Conservation (phyloP, 2,888 invertebrate genomes). For the Sinodicranocentrus sp. region DNA sequence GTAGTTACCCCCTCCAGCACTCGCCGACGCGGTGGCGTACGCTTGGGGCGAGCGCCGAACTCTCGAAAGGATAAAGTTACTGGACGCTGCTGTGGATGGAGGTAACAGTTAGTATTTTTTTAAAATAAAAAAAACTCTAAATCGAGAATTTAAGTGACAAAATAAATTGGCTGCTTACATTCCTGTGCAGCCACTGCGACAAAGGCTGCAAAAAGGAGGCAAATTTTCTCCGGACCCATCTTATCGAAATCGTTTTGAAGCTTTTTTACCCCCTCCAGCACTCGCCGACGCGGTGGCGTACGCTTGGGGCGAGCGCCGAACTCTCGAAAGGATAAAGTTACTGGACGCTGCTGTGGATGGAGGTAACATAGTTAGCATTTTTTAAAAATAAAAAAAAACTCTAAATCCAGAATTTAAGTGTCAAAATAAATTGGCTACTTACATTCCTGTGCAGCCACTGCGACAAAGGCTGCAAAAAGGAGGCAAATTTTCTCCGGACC, state of each 20-base stretch:
- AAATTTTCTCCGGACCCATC: background rate
- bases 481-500: background rate
- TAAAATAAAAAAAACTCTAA: no score
- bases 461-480: background rate
- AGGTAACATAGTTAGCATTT: no score
- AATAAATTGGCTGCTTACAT: background rate
- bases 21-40: background rate
- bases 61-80: background rate
- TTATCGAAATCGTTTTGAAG: background rate
- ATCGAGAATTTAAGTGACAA: no score
- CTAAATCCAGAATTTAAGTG: no score
- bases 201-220: background rate
- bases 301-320: background rate
- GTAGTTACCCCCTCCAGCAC: background rate
- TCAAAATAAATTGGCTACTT: background rate
- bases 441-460: conserved; percentile 1
- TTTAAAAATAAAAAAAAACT: no score
- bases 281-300: background rate
- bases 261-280: background rate
- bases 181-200: background rate
- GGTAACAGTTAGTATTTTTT: no score
- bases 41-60: background rate
- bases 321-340: background rate
- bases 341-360: no score
- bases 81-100: background rate